These are phyloP conservation scores for Sarcophaga variegata DNA, from an alignment of 2,888 invertebrate genomes.

Conservation along the genomic window DNA sequence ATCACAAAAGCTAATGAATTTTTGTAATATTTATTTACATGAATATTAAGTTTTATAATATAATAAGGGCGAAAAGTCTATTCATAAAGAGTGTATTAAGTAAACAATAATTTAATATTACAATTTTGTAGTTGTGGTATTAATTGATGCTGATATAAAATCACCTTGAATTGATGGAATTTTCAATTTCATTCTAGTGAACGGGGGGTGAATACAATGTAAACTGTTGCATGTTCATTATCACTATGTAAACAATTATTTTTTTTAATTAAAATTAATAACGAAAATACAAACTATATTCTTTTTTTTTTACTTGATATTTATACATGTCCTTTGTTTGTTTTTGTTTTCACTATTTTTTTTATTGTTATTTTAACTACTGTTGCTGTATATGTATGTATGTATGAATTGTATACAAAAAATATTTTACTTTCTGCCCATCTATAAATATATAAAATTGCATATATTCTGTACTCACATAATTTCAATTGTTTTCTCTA, in stretches of 20 bases:
- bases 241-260: conserved; percentile 29
- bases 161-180: no score
- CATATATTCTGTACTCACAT: conserved; percentile 68
- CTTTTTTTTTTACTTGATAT: not conserved
- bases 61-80: not conserved
- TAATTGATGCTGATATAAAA: no score
- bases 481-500: conserved; percentile 5
- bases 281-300: not conserved
- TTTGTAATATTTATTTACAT: no score
- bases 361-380: not conserved
- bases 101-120: not conserved
- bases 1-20: no score
- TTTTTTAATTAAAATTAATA: conserved; percentile 8
- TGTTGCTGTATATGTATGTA: conserved; percentile 5
- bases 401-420: conserved; percentile 16
- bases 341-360: not conserved
- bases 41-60: not conserved
- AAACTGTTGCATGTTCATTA: conserved; percentile 35
- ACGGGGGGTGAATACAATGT: not conserved
- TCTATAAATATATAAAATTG: conserved; percentile 73
- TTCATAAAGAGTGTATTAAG: not conserved
- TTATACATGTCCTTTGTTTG: not conserved
- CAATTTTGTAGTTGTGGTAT: not conserved
- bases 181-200: no score
- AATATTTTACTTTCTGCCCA: conserved; percentile 79